These are phyloP conservation scores for Hirtodrosophila alboralis DNA, from an alignment of 2,888 invertebrate genomes.

Conservation along the genomic window DNA sequence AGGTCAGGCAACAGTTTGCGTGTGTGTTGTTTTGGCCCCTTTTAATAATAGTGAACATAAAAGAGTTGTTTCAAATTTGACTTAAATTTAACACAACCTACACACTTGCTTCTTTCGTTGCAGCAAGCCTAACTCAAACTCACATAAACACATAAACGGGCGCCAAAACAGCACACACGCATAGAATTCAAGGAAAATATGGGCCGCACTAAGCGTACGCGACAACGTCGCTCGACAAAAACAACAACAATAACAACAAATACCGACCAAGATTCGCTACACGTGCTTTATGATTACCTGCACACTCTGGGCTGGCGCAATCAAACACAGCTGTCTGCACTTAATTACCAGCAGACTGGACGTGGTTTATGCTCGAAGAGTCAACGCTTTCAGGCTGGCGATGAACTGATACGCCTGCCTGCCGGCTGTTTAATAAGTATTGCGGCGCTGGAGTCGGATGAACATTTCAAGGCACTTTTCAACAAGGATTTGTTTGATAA, in stretches of 20 bases:
- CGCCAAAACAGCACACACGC: slow-evolving; percentile 65
- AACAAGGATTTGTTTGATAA: slow-evolving; percentile 62
- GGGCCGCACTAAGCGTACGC: slow-evolving; percentile 77
- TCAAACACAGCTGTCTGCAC: slow-evolving; percentile 86
- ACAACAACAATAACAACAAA: slow-evolving; percentile 4
- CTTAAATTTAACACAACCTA: slow-evolving; percentile 36
- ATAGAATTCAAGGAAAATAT: slow-evolving; percentile 41
- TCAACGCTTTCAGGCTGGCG: slow-evolving; percentile 85
- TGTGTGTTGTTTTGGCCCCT: slow-evolving; percentile 79
- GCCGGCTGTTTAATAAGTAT: slow-evolving; percentile 86
- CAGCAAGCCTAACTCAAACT: slow-evolving; percentile 62
- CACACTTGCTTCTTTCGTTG: slow-evolving; percentile 76
- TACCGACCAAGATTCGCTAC: slow-evolving; percentile 30
- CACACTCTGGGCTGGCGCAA: slow-evolving; percentile 85
- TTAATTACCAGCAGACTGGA: slow-evolving; percentile 88
- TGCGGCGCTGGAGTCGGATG: slow-evolving; percentile 86
- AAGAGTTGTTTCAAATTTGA: slow-evolving; percentile 3
- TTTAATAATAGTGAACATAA: slow-evolving; percentile 14
- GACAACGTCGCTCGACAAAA: slow-evolving; percentile 46
- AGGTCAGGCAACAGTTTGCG: slow-evolving; percentile 68
- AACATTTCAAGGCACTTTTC: slow-evolving; percentile 85
- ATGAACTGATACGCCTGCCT: slow-evolving; percentile 87
- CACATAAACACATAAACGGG: slow-evolving; percentile 22
- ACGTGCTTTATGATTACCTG: slow-evolving; percentile 66
- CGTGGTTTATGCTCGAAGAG: slow-evolving; percentile 89